Percentiles rank a stretch among this genome's conserved stretches.
These are phyloP conservation scores for Antrozous pallidus DNA, from an alignment of 2,797 vertebrate species.

Conservation along the genomic window DNA sequence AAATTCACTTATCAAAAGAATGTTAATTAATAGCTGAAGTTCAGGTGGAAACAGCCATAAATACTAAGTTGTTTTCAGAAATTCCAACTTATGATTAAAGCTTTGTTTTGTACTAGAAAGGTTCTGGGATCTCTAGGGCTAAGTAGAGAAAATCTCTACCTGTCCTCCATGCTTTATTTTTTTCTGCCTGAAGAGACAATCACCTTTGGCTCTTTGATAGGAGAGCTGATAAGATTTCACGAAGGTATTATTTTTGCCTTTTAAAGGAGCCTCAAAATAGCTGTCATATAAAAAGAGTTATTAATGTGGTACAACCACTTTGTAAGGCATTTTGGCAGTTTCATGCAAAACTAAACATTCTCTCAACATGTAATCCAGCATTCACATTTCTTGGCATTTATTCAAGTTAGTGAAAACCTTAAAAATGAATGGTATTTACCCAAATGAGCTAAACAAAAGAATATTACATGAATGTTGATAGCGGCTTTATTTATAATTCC, in stretches of 20 bases:
- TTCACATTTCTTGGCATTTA: neutral
- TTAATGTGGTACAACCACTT: neutral
- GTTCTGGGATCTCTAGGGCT: neutral
- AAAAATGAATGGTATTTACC: neutral
- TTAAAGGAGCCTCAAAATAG: neutral
- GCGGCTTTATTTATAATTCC: neutral
- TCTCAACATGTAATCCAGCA: neutral
- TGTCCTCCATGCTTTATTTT: neutral
- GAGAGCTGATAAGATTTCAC: neutral
- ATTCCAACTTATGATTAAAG: neutral
- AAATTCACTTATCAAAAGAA: conserved; percentile 14
- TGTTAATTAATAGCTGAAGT: conserved; percentile 54
- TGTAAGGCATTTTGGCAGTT: neutral
- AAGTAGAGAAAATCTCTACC: neutral
- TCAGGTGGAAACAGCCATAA: conserved; percentile 9
- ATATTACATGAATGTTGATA: neutral
- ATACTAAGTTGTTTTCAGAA: conserved; percentile 20
- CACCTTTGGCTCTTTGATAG: neutral
- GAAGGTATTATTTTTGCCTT: neutral
- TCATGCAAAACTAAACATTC: neutral
- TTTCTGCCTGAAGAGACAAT: neutral
- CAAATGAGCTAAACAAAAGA: neutral
- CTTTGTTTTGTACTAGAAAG: conserved; percentile 22
- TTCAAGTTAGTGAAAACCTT: neutral
- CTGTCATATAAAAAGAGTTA: neutral